phyloP scores from a whole-genome alignment of 2,888 invertebrate genomes.

The Chalcis sispes region DNA sequence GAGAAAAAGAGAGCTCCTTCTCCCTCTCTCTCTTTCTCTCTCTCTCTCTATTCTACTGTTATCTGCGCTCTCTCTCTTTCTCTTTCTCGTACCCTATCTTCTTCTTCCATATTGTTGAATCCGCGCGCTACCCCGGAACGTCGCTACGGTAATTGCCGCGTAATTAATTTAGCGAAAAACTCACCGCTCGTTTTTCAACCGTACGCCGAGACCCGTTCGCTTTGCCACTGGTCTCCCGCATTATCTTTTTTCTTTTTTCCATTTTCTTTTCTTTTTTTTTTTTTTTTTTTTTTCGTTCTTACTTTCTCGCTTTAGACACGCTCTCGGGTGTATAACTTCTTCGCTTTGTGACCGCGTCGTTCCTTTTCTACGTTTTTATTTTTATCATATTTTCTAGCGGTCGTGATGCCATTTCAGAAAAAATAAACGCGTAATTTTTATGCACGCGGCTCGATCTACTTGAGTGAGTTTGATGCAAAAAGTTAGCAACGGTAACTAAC shows the following conservation, averaged over 20 bases:
- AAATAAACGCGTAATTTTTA: no score
- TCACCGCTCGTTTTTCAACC: conserved; percentile 65
- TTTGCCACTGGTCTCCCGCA: not conserved
- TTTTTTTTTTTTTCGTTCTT: no score
- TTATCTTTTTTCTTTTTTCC: no score
- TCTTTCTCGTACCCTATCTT: not conserved
- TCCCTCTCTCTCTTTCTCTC: conserved; percentile 7
- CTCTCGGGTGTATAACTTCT: conserved; percentile 17
- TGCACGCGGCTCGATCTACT: no score
- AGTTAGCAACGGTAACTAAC: no score
- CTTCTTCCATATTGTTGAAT: not conserved
- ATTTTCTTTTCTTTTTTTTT: no score
- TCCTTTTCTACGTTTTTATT: not conserved
- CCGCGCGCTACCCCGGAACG: not conserved
- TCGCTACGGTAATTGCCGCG: conserved; percentile 72
- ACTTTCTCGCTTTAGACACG: not conserved
- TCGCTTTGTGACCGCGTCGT: not conserved
- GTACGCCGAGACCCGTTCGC: no score
- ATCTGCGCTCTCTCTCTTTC: not conserved
- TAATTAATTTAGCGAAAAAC: conserved; percentile 75
- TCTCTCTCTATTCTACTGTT: not conserved
- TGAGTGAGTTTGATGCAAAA: no score
- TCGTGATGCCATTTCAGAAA: no score
- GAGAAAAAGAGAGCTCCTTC: conserved; percentile 62
- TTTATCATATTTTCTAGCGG: no score